Evolutionary conservation across 2,113 vertebrate species (phyloP).

Genomic region (Synchiropus splendidus): DNA sequence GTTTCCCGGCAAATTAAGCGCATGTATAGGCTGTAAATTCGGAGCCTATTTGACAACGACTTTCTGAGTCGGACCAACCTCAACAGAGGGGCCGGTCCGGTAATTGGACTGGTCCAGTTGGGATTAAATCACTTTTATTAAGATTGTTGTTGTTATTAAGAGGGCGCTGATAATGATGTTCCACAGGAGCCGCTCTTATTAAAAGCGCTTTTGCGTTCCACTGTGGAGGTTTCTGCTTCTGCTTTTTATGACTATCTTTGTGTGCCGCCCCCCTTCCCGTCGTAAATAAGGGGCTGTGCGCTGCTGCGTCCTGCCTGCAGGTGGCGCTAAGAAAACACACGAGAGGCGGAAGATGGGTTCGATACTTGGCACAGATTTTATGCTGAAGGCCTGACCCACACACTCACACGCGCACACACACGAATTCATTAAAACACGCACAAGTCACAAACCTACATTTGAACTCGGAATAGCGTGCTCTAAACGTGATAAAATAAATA

Average conservation of each 20-base stretch:
- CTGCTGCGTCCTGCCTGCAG: conserved; percentile 13
- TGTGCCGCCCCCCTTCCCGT: neutral
- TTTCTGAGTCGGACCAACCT: too few species aligned
- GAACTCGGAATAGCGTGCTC: neutral
- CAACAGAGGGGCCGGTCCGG: too few species aligned
- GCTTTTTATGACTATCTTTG: neutral
- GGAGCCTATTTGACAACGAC: too few species aligned
- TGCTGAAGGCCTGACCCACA: neutral
- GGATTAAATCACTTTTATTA: too few species aligned
- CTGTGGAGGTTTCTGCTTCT: neutral
- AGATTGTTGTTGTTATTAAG: too few species aligned
- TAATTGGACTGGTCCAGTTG: too few species aligned
- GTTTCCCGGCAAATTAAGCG: too few species aligned
- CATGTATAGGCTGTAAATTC: too few species aligned
- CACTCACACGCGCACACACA: neutral
- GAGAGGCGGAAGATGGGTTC: conserved; percentile 7
- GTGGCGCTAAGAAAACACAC: conserved; percentile 16
- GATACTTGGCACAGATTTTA: neutral
- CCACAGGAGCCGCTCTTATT: neutral
- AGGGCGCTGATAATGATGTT: neutral
- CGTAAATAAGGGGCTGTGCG: too few species aligned
- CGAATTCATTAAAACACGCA: too few species aligned
- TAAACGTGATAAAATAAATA: too few species aligned
- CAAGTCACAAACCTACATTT: conserved; percentile 1
- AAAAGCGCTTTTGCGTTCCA: neutral